Base-by-base conservation (phyloP, 2,888 invertebrate genomes). In the Caenorhabditis imperialis region DNA sequence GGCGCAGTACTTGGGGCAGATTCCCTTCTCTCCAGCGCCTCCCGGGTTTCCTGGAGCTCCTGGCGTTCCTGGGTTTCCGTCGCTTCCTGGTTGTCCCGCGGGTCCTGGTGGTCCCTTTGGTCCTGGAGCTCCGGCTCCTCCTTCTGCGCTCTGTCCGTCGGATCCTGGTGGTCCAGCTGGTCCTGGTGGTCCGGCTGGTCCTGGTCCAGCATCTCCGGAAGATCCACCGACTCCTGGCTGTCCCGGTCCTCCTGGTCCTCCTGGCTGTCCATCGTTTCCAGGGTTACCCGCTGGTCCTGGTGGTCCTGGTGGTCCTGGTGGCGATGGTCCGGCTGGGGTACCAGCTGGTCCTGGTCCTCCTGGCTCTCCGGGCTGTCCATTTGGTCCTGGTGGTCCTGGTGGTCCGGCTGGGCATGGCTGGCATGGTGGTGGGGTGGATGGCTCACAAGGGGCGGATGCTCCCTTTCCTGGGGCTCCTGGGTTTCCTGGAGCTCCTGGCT, bases 121-220 rank as follows among this genome's bases (percentile, higher is more conserved):
- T 62, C 78, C 78, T 23, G 75, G 61, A n/a, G 7, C 51, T 61
- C 76, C 76, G 10, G 73, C 48, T 45, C 62, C 71, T 45, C 69
- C 69, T 12, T 20, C 20, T 33, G 50, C 51, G 35, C 57, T 38
- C 16, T 33, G 48, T 55, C 70, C 70, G 25, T 54, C 61, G 20
- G 60, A 65, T 50, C 84, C 84, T 33, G 84, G 83, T 22, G 82
- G 77, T 61, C 83, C 81, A 22, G 81, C 75, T 16, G 80, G 81
- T 42, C 79, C 81, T 7, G 72, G 69, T 18, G 79, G 79, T 63
- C 71, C 71, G 12, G 63, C 48, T 14, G 51, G 44, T 51, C 55
- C 67, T 51, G 67, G 58, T 58, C 37, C 58, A 1, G 54, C 37
- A 14, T 57, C 67, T 53, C 51, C 58, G 23, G 42, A 22, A 10